These are phyloP conservation scores for Scomberomorus guttatus DNA, from an alignment of 2,797 vertebrate genomes.

Conservation along the genomic window DNA sequence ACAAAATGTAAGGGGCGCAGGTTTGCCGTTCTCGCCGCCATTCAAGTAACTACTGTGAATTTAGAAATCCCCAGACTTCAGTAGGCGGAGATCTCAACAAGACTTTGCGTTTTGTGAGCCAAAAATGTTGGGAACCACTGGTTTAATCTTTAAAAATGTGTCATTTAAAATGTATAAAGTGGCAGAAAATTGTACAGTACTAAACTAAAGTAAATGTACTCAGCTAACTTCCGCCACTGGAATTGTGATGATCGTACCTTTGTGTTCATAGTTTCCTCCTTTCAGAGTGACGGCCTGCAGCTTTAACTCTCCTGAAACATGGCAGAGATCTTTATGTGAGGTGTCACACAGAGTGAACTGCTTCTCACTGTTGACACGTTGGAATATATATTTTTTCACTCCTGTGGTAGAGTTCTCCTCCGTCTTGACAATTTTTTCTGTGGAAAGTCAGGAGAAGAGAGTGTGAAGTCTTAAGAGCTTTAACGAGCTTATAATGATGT, in stretches of 20 bases:
- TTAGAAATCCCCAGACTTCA: too few species aligned
- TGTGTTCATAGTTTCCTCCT: conserved; percentile 29
- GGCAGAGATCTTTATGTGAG: conserved; percentile 53
- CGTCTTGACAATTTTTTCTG: neutral
- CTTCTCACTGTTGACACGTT: neutral
- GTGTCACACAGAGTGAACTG: conserved; percentile 45
- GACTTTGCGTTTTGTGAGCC: too few species aligned
- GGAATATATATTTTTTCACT: neutral
- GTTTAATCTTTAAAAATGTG: too few species aligned
- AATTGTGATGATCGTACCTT: conserved; percentile 57
- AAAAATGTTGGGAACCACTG: too few species aligned
- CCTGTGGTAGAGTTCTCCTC: accelerated
- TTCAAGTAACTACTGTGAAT: too few species aligned
- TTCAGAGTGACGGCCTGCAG: conserved; percentile 71
- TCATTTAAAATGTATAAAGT: conserved; percentile 5
- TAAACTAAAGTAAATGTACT: too few species aligned
- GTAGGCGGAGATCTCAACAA: too few species aligned
- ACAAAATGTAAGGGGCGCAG: too few species aligned
- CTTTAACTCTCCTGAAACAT: accelerated
- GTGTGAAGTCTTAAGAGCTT: neutral
- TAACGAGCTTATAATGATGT: neutral
- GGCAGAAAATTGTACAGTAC: neutral
- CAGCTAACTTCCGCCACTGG: too few species aligned
- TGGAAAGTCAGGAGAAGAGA: neutral
- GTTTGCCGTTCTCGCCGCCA: too few species aligned